phyloP scores from a whole-genome alignment of 2,113 vertebrate species.

The Chauna torquata region DNA sequence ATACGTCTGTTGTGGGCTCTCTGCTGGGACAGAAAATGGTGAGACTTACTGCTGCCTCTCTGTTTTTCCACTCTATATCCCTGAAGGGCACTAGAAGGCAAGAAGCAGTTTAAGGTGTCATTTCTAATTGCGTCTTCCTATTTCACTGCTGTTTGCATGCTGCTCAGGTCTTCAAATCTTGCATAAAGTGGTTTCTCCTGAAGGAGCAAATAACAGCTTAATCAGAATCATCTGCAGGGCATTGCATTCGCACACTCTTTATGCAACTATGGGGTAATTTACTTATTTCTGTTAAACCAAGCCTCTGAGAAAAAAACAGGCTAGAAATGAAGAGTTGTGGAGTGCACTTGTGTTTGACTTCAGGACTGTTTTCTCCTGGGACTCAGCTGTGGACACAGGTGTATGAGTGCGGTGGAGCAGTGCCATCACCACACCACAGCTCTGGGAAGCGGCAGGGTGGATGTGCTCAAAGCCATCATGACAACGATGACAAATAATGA shows the following conservation, averaged over 20 bases:
- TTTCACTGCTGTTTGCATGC: conserved; percentile 63
- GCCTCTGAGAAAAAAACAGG: conserved; percentile 7
- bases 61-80: conserved; percentile 14
- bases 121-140: conserved; percentile 55
- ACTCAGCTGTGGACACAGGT: background rate
- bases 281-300: conserved; percentile 55
- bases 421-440: background rate
- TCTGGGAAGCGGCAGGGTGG: background rate
- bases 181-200: conserved; percentile 52
- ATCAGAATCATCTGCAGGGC: conserved; percentile 63
- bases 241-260: conserved; percentile 20
- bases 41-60: background rate
- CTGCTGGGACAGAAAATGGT: background rate
- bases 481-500: background rate
- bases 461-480: background rate
- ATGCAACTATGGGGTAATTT: conserved; percentile 51
- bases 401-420: background rate
- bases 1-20: background rate
- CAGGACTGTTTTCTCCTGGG: background rate
- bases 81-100: conserved; percentile 29
- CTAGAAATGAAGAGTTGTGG: background rate
- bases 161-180: conserved; percentile 68
- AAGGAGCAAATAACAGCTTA: conserved; percentile 61
- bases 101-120: conserved; percentile 19
- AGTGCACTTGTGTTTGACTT: background rate